These are phyloP conservation scores for Rhipidura dahli DNA, from an alignment of 2,113 vertebrate genomes.

Conservation along the genomic window DNA sequence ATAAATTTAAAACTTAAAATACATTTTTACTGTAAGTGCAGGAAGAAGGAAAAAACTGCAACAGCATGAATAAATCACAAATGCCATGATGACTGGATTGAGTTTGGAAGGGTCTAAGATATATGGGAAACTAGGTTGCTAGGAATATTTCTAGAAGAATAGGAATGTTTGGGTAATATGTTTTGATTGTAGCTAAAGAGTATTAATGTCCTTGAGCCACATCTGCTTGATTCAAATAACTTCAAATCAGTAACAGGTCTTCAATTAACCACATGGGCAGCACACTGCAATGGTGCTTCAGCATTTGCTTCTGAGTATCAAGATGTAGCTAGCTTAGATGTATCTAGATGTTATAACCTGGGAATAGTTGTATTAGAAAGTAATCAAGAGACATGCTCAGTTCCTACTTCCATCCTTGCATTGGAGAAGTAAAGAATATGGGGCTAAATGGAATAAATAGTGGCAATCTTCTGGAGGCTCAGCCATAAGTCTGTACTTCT, in stretches of 20 bases:
- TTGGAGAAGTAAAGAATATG: not conserved
- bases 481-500: not conserved
- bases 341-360: not conserved
- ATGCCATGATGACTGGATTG: not conserved
- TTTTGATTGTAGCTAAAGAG: not conserved
- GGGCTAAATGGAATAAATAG: not conserved
- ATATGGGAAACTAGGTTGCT: not conserved
- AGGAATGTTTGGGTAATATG: not conserved
- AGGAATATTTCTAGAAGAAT: not conserved
- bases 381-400: not conserved
- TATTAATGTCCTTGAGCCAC: not conserved
- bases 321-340: not conserved
- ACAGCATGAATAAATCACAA: not conserved
- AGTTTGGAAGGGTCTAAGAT: not conserved
- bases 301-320: not conserved
- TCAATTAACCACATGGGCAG: not conserved
- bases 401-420: not conserved
- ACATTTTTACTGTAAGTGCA: not conserved
- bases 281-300: not conserved
- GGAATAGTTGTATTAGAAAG: not conserved
- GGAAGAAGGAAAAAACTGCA: not conserved
- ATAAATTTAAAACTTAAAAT: not conserved
- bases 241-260: not conserved
- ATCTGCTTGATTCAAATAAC: not conserved
- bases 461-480: not conserved